Percentiles rank a stretch among this genome's conserved stretches.
These are phyloP conservation scores for Labeo rohita DNA, from an alignment of 2,113 vertebrate genomes.

Conservation along the genomic window DNA sequence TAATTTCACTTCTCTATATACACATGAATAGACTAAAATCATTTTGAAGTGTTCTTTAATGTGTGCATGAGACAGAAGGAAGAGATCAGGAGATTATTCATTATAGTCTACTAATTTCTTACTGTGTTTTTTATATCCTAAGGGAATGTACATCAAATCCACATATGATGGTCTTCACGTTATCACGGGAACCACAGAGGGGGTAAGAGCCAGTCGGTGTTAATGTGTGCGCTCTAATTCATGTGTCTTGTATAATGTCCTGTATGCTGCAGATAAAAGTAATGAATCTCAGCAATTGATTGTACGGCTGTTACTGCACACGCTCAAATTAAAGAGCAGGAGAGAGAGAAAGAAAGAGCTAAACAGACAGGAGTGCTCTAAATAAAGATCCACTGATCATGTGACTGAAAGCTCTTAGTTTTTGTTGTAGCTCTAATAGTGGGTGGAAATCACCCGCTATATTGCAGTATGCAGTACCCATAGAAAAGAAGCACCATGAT, in stretches of 20 bases:
- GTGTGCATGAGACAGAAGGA: not conserved
- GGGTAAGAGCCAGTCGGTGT: constrained; percentile 81
- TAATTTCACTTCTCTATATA: not conserved
- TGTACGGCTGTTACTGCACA: not conserved
- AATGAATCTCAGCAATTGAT: constrained; percentile 15
- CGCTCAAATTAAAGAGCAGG: not conserved
- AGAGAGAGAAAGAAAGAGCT: not conserved
- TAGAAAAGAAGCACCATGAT: not conserved
- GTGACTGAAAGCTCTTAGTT: constrained; percentile 15
- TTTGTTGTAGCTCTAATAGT: constrained; percentile 16
- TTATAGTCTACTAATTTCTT: not conserved
- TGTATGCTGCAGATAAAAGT: not conserved
- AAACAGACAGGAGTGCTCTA: constrained; percentile 9
- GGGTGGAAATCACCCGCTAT: not conserved
- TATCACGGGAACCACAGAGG: constrained; percentile 97
- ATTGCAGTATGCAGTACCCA: not conserved
- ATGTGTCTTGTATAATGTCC: constrained; percentile 10
- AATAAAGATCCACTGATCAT: not conserved
- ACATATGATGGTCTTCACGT: constrained; percentile 97
- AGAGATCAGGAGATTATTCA: not conserved
- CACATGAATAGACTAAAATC: not conserved
- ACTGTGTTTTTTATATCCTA: constrained; percentile 51
- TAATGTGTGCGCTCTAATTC: constrained; percentile 3
- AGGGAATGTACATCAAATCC: constrained; percentile 99
- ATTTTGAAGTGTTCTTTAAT: not conserved